Evolutionary conservation across 2,113 vertebrate species (phyloP).

Genomic region (Peromyscus leucopus): DNA sequence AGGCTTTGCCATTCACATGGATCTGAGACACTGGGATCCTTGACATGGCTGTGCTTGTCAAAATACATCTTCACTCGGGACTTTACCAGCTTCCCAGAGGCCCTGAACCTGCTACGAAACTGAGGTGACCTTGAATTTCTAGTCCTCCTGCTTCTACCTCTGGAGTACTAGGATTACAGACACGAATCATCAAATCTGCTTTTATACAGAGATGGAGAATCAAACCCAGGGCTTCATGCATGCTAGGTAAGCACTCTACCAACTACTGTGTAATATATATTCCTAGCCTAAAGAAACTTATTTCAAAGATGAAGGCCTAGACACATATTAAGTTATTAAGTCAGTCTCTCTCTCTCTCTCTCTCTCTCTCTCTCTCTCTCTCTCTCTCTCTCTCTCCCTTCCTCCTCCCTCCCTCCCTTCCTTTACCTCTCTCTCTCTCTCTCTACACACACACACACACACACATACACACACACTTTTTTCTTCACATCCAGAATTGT

Average conservation of each 20-base stretch:
- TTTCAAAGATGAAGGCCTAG: not conserved
- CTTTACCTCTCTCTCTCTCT: no score
- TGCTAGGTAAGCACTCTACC: not conserved
- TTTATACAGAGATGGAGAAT: not conserved
- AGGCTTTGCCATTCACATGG: not conserved
- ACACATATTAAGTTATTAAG: constrained; percentile 13
- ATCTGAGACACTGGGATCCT: not conserved
- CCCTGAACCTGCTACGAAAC: not conserved
- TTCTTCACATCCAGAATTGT: constrained; percentile 40
- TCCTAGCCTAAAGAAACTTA: not conserved
- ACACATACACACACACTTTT: no score
- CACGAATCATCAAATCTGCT: not conserved
- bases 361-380: no score
- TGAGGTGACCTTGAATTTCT: not conserved
- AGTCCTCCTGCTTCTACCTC: not conserved
- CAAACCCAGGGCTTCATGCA: not conserved
- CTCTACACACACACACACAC: not conserved
- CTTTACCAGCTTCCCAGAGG: not conserved
- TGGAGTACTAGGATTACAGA: not conserved
- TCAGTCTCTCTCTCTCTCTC: not conserved
- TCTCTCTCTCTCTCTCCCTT: no score
- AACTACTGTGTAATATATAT: not conserved
- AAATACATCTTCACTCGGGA: not conserved
- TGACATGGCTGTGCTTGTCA: not conserved
- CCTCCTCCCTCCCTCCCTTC: no score